phyloP scores from a whole-genome alignment of 2,113 vertebrate genomes.

The Lepus europaeus region DNA sequence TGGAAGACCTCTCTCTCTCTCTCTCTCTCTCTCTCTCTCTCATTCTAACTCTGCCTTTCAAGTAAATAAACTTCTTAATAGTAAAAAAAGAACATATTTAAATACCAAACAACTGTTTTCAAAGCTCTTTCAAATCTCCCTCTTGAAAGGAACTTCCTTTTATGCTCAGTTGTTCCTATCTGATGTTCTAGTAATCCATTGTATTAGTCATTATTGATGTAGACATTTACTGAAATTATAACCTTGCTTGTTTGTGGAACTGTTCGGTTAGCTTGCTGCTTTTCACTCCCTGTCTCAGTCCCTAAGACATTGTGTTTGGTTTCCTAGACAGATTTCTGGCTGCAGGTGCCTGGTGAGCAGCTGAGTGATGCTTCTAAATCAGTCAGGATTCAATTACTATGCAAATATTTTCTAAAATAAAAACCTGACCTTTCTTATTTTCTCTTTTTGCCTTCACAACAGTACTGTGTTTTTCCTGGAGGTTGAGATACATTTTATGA shows the following conservation, averaged over 20 bases:
- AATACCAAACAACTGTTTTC: constrained; percentile 44
- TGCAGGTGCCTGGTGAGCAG: neutral
- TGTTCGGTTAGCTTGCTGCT: neutral
- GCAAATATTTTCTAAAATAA: constrained; percentile 40
- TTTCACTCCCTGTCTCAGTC: neutral
- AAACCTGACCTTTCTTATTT: neutral
- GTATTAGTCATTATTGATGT: neutral
- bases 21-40: no score
- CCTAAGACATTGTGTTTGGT: neutral
- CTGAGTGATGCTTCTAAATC: constrained; percentile 1
- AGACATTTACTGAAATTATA: constrained; percentile 63
- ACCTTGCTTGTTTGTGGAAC: neutral
- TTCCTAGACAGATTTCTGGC: neutral
- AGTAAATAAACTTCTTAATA: neutral
- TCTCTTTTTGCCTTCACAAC: neutral
- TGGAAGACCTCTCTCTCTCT: no score
- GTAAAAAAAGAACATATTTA: constrained; percentile 35
- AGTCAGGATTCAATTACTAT: constrained; percentile 24
- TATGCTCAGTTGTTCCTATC: neutral
- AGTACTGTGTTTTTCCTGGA: neutral
- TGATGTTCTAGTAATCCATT: neutral
- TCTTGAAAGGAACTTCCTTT: neutral
- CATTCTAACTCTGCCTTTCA: no score
- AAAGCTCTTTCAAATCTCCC: neutral
- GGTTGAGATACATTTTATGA: neutral